phyloP scores from a whole-genome alignment of 2,797 vertebrate species.

The Sebastes itinus region DNA sequence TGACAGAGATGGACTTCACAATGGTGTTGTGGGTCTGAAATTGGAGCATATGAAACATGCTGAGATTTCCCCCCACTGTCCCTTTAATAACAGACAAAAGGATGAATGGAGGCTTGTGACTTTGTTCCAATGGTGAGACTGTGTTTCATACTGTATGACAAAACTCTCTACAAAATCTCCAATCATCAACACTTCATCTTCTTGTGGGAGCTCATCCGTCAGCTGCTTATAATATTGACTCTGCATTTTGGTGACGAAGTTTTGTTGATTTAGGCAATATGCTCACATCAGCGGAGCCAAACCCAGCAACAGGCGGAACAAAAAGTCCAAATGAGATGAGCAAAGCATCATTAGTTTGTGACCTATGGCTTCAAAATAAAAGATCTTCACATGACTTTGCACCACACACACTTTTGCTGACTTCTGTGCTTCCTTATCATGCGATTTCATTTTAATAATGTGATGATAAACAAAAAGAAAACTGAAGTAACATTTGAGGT shows the following conservation, averaged over 20 bases:
- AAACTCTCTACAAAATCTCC: neutral
- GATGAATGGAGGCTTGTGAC: neutral
- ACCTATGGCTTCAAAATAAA: neutral
- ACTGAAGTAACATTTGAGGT: neutral
- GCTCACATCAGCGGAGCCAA: neutral
- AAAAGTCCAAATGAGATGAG: neutral
- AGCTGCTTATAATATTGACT: neutral
- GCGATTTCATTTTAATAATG: fast-evolving
- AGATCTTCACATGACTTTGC: neutral
- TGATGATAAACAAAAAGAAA: neutral
- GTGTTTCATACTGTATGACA: neutral
- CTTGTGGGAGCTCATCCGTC: neutral
- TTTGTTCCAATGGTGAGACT: neutral
- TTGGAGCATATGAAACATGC: neutral
- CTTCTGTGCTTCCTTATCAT: neutral
- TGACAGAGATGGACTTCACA: too few species aligned
- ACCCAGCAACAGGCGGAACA: neutral
- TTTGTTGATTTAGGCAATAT: neutral
- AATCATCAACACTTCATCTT: neutral
- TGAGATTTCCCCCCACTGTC: neutral
- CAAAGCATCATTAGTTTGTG: neutral
- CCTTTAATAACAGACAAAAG: neutral
- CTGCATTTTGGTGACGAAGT: neutral
- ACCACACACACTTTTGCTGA: neutral
- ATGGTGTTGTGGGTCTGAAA: too few species aligned